phyloP scores from a whole-genome alignment of 2,113 vertebrate species.

The Zonotrichia leucophrys region DNA sequence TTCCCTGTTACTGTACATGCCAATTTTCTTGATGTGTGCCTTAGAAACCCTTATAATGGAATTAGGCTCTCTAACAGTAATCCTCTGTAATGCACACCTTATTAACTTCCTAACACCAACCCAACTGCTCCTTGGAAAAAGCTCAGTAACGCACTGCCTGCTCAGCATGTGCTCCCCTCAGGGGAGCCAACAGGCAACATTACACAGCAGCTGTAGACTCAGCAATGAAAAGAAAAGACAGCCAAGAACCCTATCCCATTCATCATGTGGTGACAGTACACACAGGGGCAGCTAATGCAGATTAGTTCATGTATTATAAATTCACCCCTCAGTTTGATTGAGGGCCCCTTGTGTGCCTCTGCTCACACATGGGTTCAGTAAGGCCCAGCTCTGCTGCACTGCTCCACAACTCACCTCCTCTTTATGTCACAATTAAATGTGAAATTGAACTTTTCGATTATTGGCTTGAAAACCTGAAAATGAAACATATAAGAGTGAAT shows the following conservation, averaged over 20 bases:
- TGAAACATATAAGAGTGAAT: neutral
- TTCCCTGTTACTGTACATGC: neutral
- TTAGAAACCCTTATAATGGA: neutral
- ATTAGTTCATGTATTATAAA: neutral
- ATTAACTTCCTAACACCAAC: neutral
- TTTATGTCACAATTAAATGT: conserved; percentile 89
- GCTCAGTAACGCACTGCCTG: neutral
- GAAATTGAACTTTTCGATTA: conserved; percentile 89
- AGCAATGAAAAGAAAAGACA: neutral
- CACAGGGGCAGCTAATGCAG: neutral
- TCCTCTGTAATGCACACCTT: neutral
- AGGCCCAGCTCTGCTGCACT: neutral
- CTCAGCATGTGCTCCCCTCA: neutral
- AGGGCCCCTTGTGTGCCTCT: neutral
- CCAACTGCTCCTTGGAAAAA: neutral
- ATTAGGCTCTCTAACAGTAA: neutral
- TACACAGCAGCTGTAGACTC: neutral
- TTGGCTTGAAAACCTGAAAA: conserved; percentile 92
- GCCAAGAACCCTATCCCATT: neutral
- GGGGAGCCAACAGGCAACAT: neutral
- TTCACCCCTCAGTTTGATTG: neutral
- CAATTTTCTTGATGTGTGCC: neutral
- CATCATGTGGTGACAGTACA: neutral
- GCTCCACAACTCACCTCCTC: conserved; percentile 81
- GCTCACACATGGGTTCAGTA: neutral